Base-by-base conservation (phyloP, 2,113 vertebrate genomes). In the Perca schrenkii region DNA sequence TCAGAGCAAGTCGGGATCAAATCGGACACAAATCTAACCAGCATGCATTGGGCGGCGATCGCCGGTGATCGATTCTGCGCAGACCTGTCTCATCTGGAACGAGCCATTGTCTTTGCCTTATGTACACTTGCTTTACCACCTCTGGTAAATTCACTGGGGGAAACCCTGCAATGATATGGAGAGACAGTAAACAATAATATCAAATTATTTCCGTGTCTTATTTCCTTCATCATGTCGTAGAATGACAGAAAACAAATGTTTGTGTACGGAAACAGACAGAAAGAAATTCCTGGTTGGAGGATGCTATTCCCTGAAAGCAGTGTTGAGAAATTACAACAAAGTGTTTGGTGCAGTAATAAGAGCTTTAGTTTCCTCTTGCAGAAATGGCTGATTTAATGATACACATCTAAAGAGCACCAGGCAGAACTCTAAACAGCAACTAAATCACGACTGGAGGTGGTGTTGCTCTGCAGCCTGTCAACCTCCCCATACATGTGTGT, bases 161-260 rank as follows among this genome's bases (percentile, higher is more conserved):
- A 87, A 87, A 77, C 34, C 85, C 85, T 74, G 54, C 66, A 17
- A 7, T 19, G 11, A 47, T 34, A n/a, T 21, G 15, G 3, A 77
- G 16, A 16, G 19, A 70, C 40, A 8, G 65, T 60, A 52, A 73
- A 80, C 72, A 80, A 46, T 65, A 66, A 80, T 14, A 34, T 34
- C 25, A 19, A 80, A 34, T 76, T 73, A 82, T 73, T 72, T 21
- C 36, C 56, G 6, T 1, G 22, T 63, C 56, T 72, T 69, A 76
- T 34, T 73, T 61, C 54, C 77, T 4, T 49, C 21, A 12, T 34
- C 3, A 15, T 4, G 10, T 12, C 7, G 12, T 31, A 17, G 21
- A 17, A 52, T 43, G 17, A 56, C 52, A 21, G 49, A 36, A 64
- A 79, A 58, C 17, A 43, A 69, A 67, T 28, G 0, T 74, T 53